Evolutionary conservation across 2,797 vertebrate species (phyloP).

Genomic region (Limnodromus scolopaceus): DNA sequence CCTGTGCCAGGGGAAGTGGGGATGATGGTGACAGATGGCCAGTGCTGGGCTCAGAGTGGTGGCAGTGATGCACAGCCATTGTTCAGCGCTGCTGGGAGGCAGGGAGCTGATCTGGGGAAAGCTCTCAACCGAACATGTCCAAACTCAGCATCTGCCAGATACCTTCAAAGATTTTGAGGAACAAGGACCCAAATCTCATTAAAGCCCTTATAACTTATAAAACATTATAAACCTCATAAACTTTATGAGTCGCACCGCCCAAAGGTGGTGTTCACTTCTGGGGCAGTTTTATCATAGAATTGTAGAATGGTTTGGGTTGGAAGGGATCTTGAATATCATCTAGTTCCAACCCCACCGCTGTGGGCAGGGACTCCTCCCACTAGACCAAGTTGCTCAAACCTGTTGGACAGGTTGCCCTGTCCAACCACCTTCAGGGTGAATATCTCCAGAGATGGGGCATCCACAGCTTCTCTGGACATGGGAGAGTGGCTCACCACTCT

Average conservation of each 20-base stretch:
- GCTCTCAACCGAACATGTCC: neutral
- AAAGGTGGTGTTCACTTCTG: neutral
- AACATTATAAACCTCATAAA: neutral
- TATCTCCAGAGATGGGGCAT: neutral
- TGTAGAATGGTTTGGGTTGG: neutral
- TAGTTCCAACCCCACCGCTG: neutral
- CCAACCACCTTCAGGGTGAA: neutral
- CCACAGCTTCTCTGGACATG: neutral
- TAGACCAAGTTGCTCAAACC: neutral
- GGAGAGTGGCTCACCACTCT: neutral
- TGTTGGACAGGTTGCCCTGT: neutral
- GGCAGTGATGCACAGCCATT: neutral
- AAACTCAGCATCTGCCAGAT: neutral
- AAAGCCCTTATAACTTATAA: neutral
- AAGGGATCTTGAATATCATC: neutral
- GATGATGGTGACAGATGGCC: rapidly evolving
- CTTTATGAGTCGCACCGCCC: neutral
- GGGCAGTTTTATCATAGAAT: neutral
- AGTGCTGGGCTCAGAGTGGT: rapidly evolving
- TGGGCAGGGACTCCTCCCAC: neutral
- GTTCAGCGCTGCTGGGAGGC: rapidly evolving
- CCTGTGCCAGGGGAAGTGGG: rapidly evolving
- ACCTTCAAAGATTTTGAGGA: neutral
- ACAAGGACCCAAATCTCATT: neutral
- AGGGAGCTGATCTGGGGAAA: neutral